Evolutionary conservation across 2,797 vertebrate genomes (phyloP).

Genomic region (Hirundo rustica): DNA sequence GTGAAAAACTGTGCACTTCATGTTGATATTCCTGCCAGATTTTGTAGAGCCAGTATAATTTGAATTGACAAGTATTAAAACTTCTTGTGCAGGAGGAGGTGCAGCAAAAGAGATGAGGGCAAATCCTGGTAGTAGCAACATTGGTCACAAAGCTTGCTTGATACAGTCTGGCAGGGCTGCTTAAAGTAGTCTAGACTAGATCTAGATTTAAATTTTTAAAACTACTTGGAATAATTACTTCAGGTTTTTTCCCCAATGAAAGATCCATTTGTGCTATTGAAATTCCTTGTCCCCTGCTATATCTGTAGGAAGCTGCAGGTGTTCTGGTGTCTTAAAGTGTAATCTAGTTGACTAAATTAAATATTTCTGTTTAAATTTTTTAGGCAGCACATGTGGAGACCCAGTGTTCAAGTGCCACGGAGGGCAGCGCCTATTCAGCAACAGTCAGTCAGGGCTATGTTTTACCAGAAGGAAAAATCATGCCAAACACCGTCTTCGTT

Average conservation of each 20-base stretch:
- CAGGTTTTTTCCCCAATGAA: rapidly evolving
- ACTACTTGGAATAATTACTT: background rate
- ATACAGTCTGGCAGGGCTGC: background rate
- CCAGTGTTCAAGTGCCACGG: slow-evolving; percentile 73
- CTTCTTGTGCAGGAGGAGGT: background rate
- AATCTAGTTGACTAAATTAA: background rate
- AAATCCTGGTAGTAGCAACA: background rate
- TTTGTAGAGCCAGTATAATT: background rate
- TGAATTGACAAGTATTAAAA: background rate
- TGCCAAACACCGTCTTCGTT: slow-evolving; percentile 93
- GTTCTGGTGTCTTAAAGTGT: background rate
- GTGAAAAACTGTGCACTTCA: background rate
- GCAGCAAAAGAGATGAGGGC: background rate
- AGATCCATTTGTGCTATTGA: background rate
- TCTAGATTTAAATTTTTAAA: background rate
- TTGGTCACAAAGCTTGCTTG: background rate
- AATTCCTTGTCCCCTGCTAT: rapidly evolving
- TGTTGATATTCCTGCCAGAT: background rate
- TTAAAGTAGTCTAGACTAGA: background rate
- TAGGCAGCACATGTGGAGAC: slow-evolving; percentile 71
- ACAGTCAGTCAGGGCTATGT: slow-evolving; percentile 88
- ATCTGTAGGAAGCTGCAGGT: background rate
- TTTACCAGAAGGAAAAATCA: slow-evolving; percentile 91
- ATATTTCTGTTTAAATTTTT: slow-evolving; percentile 15
- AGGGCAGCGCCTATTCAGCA: slow-evolving; percentile 64